Base-by-base conservation (phyloP, 2,113 vertebrate genomes). In the Crotalus horridus region DNA sequence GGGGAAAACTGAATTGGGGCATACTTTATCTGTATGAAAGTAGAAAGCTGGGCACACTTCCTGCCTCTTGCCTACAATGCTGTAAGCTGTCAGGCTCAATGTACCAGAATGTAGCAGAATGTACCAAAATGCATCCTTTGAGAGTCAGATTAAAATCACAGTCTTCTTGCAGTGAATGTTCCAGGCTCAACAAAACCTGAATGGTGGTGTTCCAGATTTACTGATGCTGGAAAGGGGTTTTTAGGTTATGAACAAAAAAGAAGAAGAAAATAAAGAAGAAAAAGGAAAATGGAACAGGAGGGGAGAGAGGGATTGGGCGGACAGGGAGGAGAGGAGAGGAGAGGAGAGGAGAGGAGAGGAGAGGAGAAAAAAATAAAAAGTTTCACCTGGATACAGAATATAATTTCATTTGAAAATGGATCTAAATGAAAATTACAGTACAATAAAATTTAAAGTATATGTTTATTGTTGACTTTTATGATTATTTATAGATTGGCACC, bases 291-390 rank as follows among this genome's bases (percentile, higher is more conserved):
- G 61, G 29, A n/a, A 64, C 9, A 0, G 26, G 26, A 11, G 11
- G 0, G 24, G 56, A 0, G 54, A 3, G 54, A 8, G 54, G 15
- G 15, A 3, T 3, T 3, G 15, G 15, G 0, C 1, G 54, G 15
- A 15, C 3, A 7, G 54, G 54, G 15, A 24, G 56, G 17, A 6
- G 55, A 56, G 53, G 53, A 21, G 55, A 56, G 13, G 17, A 56
- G 55, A 56, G 53, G 53, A 56, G 3, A 20, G 56, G 17, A 6
- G 55, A 56, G 53, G 53, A 21, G 55, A 56, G 13, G 17, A 56
- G 55, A 56, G 53, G 53, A 56, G 3, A 9, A 61, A 26, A 23
- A 61, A 24, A 13, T 13, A n/a, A 64, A 56, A 64, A 59, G 4
- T n/a, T n/a, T n/a, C 11, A 12, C n/a, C 64, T n/a, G 29, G 29